Percentiles rank a stretch among this genome's conserved stretches.
phyloP scores from a whole-genome alignment of 2,888 invertebrate genomes.

The Plebejus argus region DNA sequence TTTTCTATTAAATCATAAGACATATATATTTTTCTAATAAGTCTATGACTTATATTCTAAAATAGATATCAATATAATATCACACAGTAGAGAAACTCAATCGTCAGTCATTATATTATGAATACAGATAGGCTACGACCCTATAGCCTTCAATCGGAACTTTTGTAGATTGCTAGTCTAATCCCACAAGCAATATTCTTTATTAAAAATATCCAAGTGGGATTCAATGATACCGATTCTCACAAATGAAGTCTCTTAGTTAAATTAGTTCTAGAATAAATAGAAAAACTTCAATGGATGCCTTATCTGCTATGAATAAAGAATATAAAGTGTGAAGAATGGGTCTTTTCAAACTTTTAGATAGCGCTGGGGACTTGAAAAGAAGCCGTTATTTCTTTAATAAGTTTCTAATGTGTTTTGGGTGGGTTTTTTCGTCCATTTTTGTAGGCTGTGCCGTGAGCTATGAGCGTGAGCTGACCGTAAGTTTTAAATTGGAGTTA shows the following conservation, averaged over 20 bases:
- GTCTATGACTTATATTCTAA: no score
- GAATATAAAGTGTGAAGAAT: slow-evolving; percentile 19
- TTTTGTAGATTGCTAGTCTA: neutral
- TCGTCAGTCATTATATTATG: no score
- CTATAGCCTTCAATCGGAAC: neutral
- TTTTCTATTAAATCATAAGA: no score
- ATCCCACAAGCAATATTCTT: neutral
- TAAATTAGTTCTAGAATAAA: slow-evolving; percentile 6
- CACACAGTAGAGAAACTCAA: no score
- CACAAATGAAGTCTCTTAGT: slow-evolving; percentile 14
- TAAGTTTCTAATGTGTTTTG: neutral
- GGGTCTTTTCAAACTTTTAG: neutral
- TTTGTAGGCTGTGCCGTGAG: neutral
- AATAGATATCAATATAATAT: no score
- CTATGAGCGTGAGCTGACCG: neutral
- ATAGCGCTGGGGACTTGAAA: neutral
- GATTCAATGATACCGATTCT: neutral
- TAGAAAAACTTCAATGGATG: neutral
- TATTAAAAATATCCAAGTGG: neutral
- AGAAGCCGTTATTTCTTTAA: slow-evolving; percentile 19
- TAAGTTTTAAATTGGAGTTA: neutral
- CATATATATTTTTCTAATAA: no score
- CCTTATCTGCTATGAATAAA: slow-evolving; percentile 16
- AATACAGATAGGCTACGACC: neutral
- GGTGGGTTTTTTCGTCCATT: neutral